A percentile compares a stretch with the other conserved stretches of the same genome.
These are phyloP conservation scores for Tadarida brasiliensis DNA, from an alignment of 2,797 vertebrate species.

Conservation along the genomic window DNA sequence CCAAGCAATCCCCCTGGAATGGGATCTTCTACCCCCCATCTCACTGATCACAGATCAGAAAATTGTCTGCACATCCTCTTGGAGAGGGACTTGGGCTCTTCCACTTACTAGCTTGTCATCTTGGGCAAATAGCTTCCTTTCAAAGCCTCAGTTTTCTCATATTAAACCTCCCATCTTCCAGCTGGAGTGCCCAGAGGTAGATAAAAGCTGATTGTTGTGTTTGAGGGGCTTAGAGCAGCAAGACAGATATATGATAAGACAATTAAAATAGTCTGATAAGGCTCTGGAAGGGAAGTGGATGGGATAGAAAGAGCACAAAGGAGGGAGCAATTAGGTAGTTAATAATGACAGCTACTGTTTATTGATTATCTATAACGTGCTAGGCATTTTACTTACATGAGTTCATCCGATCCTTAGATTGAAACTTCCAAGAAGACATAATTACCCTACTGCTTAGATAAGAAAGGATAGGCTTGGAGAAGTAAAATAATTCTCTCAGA, in stretches of 20 bases:
- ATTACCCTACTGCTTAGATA: not conserved
- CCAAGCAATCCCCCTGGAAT: not conserved
- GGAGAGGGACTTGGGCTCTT: not conserved
- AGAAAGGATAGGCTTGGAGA: constrained; percentile 14
- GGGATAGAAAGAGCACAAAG: not conserved
- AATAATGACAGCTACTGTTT: constrained; percentile 44
- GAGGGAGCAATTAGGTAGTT: constrained; percentile 57
- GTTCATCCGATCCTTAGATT: not conserved
- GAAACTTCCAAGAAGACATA: not conserved
- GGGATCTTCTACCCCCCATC: not conserved
- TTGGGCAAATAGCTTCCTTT: not conserved
- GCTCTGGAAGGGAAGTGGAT: not conserved
- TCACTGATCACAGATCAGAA: not conserved
- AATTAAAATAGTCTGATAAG: constrained; percentile 41
- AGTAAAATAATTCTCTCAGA: constrained; percentile 34
- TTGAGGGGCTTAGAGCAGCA: not conserved
- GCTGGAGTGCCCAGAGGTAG: not conserved
- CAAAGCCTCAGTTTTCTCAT: not conserved
- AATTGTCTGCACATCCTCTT: not conserved
- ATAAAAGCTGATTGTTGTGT: not conserved
- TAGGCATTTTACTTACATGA: not conserved
- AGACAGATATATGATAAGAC: not conserved
- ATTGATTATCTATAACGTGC: constrained; percentile 36
- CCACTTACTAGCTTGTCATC: not conserved
- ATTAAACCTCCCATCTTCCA: not conserved